A percentile compares a stretch with the other conserved stretches of the same genome.
Conservation (phyloP, 2,113 vertebrate genomes). For the Thamnophis sirtalis region DNA sequence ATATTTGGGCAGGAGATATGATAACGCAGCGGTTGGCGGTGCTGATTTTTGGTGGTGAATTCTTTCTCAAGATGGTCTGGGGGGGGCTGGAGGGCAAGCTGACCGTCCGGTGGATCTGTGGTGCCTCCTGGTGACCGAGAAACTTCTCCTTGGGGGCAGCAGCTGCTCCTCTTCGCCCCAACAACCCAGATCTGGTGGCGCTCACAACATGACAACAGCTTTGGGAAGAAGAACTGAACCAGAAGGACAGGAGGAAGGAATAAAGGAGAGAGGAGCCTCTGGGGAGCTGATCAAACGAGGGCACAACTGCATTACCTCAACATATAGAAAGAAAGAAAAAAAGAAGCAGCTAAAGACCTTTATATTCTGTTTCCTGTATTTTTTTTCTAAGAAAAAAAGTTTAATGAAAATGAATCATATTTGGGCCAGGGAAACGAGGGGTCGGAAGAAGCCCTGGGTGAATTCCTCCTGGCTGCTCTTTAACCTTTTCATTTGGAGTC, state of each 20-base stretch:
- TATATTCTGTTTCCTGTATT: slow-evolving; percentile 53
- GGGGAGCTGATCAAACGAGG: slow-evolving; percentile 69
- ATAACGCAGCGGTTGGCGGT: slow-evolving; percentile 43
- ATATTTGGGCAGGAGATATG: slow-evolving; percentile 43
- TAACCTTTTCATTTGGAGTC: slow-evolving; percentile 40
- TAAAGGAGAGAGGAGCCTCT: slow-evolving; percentile 51
- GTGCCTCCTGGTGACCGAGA: background rate
- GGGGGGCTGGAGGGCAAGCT: background rate
- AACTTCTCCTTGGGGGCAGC: background rate
- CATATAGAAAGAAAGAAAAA: slow-evolving; percentile 50
- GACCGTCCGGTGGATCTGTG: slow-evolving; percentile 16
- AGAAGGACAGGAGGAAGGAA: slow-evolving; percentile 46
- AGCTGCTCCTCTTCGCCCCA: slow-evolving; percentile 7
- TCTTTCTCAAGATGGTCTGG: slow-evolving; percentile 21
- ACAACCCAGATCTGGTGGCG: background rate
- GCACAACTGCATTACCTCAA: slow-evolving; percentile 73
- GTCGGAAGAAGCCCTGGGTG: slow-evolving; percentile 44
- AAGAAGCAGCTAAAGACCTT: slow-evolving; percentile 60
- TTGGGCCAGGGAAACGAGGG: slow-evolving; percentile 47
- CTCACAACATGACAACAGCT: slow-evolving; percentile 39
- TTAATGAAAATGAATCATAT: slow-evolving; percentile 32
- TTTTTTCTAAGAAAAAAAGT: slow-evolving; percentile 43
- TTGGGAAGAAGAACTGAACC: slow-evolving; percentile 31
- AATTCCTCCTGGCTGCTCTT: slow-evolving; percentile 32
- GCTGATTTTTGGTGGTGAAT: slow-evolving; percentile 42